These are phyloP conservation scores for Cerastoderma edule DNA, from an alignment of 2,888 invertebrate species.

Conservation along the genomic window DNA sequence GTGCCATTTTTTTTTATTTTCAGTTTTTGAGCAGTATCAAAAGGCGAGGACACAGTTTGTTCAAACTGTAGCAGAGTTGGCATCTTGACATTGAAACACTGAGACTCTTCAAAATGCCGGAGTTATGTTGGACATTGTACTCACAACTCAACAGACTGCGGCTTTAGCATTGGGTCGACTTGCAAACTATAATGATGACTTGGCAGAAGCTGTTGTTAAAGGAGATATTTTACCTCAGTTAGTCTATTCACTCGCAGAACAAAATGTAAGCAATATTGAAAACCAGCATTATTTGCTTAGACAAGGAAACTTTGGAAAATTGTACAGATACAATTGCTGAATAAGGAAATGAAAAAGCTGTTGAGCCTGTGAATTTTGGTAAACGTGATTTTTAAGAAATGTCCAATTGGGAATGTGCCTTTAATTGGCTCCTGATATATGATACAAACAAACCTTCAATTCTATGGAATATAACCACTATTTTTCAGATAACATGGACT, in stretches of 20 bases:
- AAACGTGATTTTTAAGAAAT: too few relatives aligned
- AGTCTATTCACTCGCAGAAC: constrained; percentile 84
- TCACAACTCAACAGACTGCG: constrained; percentile 91
- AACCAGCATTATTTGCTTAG: too few relatives aligned
- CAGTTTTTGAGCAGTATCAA: constrained; percentile 92
- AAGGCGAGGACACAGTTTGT: constrained; percentile 90
- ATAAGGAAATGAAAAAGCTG: too few relatives aligned
- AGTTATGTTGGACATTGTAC: constrained; percentile 88
- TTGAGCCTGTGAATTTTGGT: too few relatives aligned
- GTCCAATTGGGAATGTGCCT: too few relatives aligned
- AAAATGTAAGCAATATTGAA: constrained; percentile 83
- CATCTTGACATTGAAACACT: constrained; percentile 89
- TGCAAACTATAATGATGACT: constrained; percentile 88
- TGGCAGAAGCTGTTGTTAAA: constrained; percentile 88
- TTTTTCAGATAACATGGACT: too few relatives aligned
- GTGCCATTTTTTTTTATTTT: constrained; percentile 45
- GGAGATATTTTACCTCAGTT: constrained; percentile 87
- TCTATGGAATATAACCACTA: too few relatives aligned
- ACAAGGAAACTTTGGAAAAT: too few relatives aligned
- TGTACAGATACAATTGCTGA: too few relatives aligned
- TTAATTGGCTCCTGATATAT: too few relatives aligned
- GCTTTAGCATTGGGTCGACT: constrained; percentile 90
- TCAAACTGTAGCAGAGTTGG: constrained; percentile 90
- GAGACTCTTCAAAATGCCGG: constrained; percentile 87
- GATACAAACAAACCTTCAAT: too few relatives aligned